A percentile compares a stretch with the other conserved stretches of the same genome.
phyloP scores from a whole-genome alignment of 2,797 vertebrate species.

The Erpetoichthys calabaricus region DNA sequence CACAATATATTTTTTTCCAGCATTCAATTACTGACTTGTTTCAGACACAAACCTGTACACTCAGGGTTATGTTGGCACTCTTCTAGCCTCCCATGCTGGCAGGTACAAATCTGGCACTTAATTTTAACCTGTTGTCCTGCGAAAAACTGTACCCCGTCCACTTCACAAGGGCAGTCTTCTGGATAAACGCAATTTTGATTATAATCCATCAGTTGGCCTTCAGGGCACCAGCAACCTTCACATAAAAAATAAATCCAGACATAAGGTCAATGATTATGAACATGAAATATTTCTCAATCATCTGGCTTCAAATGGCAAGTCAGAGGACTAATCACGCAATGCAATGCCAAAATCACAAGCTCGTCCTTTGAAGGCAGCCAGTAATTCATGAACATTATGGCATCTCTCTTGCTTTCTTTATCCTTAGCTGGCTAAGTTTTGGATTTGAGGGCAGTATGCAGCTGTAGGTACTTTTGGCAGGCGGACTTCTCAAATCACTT shows the following conservation, averaged over 20 bases:
- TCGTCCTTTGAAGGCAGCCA: too few species aligned
- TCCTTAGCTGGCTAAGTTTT: too few species aligned
- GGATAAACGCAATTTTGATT: constrained; percentile 50
- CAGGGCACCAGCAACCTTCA: constrained; percentile 75
- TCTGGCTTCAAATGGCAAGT: not conserved
- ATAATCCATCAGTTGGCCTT: constrained; percentile 53
- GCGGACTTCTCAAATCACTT: too few species aligned
- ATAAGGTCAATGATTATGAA: too few species aligned
- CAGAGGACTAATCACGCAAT: not conserved
- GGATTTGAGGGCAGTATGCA: too few species aligned
- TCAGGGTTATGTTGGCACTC: constrained; percentile 57
- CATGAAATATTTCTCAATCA: too few species aligned
- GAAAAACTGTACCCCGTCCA: constrained; percentile 44
- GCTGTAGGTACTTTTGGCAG: too few species aligned
- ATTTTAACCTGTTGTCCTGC: constrained; percentile 58
- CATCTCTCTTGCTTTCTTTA: too few species aligned
- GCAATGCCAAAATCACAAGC: not conserved
- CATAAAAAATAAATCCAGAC: too few species aligned
- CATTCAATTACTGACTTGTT: too few species aligned
- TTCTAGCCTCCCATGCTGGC: constrained; percentile 53
- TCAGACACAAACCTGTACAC: constrained; percentile 54
- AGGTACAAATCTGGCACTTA: constrained; percentile 67
- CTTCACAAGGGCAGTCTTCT: constrained; percentile 55
- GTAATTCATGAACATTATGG: too few species aligned
- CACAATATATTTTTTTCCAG: too few species aligned